Base-by-base conservation (phyloP, 2,888 invertebrate species). In the Lymantria monacha region DNA sequence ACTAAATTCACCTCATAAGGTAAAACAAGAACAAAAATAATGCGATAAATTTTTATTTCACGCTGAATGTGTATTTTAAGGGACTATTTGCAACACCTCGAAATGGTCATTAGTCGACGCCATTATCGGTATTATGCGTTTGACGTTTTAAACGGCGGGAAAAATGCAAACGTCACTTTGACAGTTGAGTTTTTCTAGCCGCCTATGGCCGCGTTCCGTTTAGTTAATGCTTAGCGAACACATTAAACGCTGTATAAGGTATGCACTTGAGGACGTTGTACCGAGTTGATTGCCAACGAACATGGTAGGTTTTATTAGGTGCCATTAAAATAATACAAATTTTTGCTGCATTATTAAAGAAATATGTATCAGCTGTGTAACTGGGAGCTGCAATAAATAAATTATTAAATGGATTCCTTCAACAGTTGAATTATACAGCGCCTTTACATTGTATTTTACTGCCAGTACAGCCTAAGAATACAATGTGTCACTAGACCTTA, bases 141-240 rank as follows among this genome's bases (percentile, higher is more conserved):
- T 66, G 67, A 60, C 52, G 67, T 63, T 55, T 55, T 66, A 58
- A 57, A 61, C 49, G 61, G 64, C 61, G 67, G 59, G 57, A 44
- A 66, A 65, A 66, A 63, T 63, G 61, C 57, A 67, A 67, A 67
- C 65, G 54, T 67, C 65, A 66, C 52, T 57, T 63, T 67, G 65
- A 66, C 67, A 63, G 61, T 67, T 63, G 55, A 30, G 49, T 61
- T 66, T 66, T 61, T 66, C 49, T 48, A 15, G 15, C 42, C n/a
- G 38, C 40, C 48, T 45, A 52, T 37, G 50, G 36, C 55, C 52
- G 56, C 60, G 55, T 63, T 66, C 63, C 53, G 13, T 58, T 56
- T 48, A 41, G 59, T 51, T 66, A 66, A 63, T 66, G 61, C 48
- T 52, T 43, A 51, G 57, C 52, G 64, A 61, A 52, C 53, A 54